Base-by-base conservation (phyloP, 2,113 vertebrate species). In the Cairina moschata region DNA sequence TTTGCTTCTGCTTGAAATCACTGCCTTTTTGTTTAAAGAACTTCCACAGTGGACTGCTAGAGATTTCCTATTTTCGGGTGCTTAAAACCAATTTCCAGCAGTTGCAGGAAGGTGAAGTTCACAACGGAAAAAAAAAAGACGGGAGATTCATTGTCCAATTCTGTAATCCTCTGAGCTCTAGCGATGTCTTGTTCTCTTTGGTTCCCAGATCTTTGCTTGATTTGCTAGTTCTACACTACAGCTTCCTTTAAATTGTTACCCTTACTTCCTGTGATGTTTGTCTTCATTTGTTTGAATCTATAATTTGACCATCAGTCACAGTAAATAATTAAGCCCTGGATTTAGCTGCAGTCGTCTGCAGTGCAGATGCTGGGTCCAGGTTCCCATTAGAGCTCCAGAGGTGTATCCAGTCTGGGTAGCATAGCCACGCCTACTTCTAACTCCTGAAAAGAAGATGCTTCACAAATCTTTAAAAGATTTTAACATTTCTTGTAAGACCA, bases 161-260 rank as follows among this genome's bases (percentile, higher is more conserved):
- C 36, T 71, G 4, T 2, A 50, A 4, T 63, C 1, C 6, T 0
- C 9, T 4, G 7, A 8, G 10, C 11, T 68, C 4, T 29, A 66
- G 4, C 7, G 7, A 2, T 54, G 22, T 72, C 9, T 36, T 34
- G 22, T 32, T 84, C 11, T 58, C 8, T 46, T 66, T n/a, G 48
- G 3, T 52, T 9, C 4, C 34, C 38, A 25, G 2, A 44, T 17
- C 69, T 86, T 52, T 81, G 7, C 8, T 77, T 69, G 23, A 18
- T 83, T 81, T 84, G 32, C 15, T 0, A 11, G 84, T 81, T 82
- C 40, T 78, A 6, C 26, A 34, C 5, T 42, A 3, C 25, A n/a
- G 55, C 17, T 60, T 7, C 12, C 40, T 90, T 84, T 1, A 3
- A 67, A 54, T 7, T 76, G 8, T 3, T 28, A 36, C 12, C 36